Evolutionary conservation across 2,888 invertebrate genomes (phyloP).

Genomic region (Drosophila cracens): DNA sequence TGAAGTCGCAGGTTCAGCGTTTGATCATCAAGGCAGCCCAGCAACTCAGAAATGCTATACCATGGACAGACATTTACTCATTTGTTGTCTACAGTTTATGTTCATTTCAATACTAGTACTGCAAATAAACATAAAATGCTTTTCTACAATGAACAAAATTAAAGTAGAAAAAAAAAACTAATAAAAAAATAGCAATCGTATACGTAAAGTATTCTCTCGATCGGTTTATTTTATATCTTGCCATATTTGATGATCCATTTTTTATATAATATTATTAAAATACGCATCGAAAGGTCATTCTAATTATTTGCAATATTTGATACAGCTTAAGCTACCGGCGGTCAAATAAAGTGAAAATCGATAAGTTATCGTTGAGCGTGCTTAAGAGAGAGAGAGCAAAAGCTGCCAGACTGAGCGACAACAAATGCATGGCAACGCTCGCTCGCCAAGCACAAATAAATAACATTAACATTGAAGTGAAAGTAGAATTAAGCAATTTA

Average conservation of each 20-base stretch:
- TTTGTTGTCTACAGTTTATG: background rate
- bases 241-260: background rate
- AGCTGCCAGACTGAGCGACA: slow-evolving; percentile 28
- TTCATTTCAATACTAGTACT: background rate
- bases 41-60: slow-evolving; percentile 92
- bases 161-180: background rate
- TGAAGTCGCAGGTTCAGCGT: slow-evolving; percentile 92
- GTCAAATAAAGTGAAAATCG: background rate
- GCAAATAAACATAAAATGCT: background rate
- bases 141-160: background rate
- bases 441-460: slow-evolving; percentile 51
- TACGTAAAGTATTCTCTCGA: background rate
- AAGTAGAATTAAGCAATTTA: slow-evolving; percentile 47
- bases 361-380: slow-evolving; percentile 8
- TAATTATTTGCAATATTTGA: background rate
- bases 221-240: background rate
- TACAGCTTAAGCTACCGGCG: slow-evolving; percentile 1
- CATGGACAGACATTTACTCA: slow-evolving; percentile 86
- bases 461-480: slow-evolving; percentile 56
- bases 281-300: background rate
- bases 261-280: background rate
- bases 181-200: background rate
- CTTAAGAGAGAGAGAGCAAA: background rate
- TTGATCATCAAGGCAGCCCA: slow-evolving; percentile 93
- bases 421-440: slow-evolving; percentile 38